Evolutionary conservation across 2,888 invertebrate genomes (phyloP).

Genomic region (Cerastis rubricosa): DNA sequence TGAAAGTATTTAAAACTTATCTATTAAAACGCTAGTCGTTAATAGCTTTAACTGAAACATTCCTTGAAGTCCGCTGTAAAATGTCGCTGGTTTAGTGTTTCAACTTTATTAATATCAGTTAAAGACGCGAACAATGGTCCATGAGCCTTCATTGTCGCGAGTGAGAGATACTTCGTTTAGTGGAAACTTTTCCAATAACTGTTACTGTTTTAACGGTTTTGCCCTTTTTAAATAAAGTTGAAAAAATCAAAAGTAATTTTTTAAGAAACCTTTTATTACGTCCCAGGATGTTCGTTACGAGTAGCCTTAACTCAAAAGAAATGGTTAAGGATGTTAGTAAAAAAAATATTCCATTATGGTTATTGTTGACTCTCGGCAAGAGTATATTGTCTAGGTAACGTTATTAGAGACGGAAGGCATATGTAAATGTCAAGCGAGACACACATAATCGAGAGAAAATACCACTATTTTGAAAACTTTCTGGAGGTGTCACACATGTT

Average conservation of each 20-base stretch:
- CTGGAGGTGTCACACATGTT: not conserved
- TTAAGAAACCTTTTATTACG: not conserved
- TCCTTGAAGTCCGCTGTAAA: not conserved
- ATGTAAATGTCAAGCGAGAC: not conserved
- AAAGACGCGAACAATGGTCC: slow-evolving; percentile 17
- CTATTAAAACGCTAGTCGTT: slow-evolving; percentile 12
- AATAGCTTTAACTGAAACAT: not conserved
- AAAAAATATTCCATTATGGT: not conserved
- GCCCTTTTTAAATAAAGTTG: not conserved
- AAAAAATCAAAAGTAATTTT: not conserved
- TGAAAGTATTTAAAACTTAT: not conserved
- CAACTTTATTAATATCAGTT: slow-evolving; percentile 32
- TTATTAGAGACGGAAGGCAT: not conserved
- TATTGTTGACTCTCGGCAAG: not conserved
- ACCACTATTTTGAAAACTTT: not conserved
- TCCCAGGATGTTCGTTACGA: not conserved
- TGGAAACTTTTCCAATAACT: slow-evolving; percentile 18
- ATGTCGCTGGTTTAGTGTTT: slow-evolving; percentile 3
- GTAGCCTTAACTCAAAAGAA: not conserved
- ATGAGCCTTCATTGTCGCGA: not conserved
- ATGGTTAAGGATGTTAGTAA: not conserved
- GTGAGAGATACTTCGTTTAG: not conserved
- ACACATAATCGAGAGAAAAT: slow-evolving; percentile 3
- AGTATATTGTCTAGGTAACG: not conserved
- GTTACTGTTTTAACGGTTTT: slow-evolving; percentile 1